phyloP scores from a whole-genome alignment of 2,888 invertebrate species.

The Melipona bicolor region DNA sequence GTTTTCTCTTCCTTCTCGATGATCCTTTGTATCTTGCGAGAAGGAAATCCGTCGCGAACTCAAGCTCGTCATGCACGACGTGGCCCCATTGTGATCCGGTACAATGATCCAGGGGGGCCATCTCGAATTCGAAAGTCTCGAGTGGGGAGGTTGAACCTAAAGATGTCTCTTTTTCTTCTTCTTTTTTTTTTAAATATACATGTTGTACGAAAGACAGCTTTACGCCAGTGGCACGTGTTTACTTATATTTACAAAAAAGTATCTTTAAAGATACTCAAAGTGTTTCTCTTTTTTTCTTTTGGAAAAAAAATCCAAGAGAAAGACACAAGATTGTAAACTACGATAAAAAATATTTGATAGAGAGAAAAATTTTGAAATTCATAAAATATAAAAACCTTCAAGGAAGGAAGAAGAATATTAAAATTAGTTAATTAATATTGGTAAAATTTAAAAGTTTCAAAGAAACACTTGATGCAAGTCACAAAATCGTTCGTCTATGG shows the following conservation, averaged over 20 bases:
- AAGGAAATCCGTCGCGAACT: slow-evolving; percentile 64
- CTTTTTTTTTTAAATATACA: neutral
- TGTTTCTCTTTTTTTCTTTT: no score
- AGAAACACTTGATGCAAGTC: no score
- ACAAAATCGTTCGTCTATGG: no score
- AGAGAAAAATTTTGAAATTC: neutral
- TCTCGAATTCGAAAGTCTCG: slow-evolving; percentile 14
- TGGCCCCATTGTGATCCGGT: slow-evolving; percentile 43
- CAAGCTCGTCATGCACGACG: slow-evolving; percentile 58
- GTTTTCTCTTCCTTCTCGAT: slow-evolving; percentile 44
- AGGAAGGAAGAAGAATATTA: no score
- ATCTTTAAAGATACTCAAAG: neutral
- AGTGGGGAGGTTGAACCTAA: slow-evolving; percentile 12
- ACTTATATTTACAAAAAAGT: neutral
- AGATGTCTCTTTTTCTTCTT: neutral
- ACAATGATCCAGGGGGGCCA: slow-evolving; percentile 42
- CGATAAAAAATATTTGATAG: neutral
- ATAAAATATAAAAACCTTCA: no score
- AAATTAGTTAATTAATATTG: no score
- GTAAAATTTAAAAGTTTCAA: no score
- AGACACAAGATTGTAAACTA: no score
- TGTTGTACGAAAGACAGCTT: neutral
- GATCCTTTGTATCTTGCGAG: slow-evolving; percentile 51
- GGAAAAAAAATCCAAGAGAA: no score
- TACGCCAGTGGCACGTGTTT: neutral